Evolutionary conservation across 2,113 vertebrate species (phyloP).

Genomic region (Heterochromis multidens): DNA sequence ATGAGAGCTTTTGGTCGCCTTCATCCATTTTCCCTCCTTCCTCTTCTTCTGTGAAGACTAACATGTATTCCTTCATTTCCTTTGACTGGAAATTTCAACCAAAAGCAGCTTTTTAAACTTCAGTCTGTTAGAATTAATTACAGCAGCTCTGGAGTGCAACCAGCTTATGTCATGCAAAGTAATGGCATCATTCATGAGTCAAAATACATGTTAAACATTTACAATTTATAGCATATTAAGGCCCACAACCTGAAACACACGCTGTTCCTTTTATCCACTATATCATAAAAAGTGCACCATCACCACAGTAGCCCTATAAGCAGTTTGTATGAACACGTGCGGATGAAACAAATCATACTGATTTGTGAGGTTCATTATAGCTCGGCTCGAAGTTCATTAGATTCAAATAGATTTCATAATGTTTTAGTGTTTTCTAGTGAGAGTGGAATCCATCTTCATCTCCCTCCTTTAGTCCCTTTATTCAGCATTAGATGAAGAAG

Average conservation of each 20-base stretch:
- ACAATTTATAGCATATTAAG: neutral
- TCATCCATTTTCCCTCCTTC: neutral
- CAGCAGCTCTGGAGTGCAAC: neutral
- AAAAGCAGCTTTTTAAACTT: neutral
- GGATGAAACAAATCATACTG: neutral
- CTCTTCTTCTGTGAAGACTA: neutral
- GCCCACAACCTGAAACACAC: neutral
- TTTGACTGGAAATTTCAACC: neutral
- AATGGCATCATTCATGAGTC: neutral
- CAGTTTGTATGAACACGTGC: neutral
- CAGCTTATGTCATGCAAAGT: no score
- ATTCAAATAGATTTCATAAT: conserved; percentile 8
- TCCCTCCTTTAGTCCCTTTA: neutral
- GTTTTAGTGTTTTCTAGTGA: conserved; percentile 5
- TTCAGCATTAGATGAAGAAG: neutral
- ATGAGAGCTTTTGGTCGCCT: neutral
- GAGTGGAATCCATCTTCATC: conserved; percentile 21
- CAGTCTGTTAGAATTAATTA: neutral
- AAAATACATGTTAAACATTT: neutral
- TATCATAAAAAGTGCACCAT: neutral
- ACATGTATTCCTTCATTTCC: neutral
- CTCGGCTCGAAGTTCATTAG: neutral
- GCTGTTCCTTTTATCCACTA: neutral
- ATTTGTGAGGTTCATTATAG: conserved; percentile 42
- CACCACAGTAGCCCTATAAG: neutral